phyloP scores from a whole-genome alignment of 2,888 invertebrate genomes.

The Cyrtodaria siliqua region DNA sequence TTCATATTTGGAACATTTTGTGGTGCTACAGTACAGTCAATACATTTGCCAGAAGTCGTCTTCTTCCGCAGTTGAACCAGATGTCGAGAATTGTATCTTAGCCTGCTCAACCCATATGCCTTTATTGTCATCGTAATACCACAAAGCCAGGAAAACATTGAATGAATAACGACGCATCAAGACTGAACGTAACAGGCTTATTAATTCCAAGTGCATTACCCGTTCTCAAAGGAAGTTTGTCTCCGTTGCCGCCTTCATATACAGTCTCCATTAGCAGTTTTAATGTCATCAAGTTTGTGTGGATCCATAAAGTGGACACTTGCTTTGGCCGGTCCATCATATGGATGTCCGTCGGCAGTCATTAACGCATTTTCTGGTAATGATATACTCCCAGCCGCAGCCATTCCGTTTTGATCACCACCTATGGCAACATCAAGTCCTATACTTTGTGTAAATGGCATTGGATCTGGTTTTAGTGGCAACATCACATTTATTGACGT shows the following conservation, averaged over 20 bases:
- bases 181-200: conserved; percentile 32
- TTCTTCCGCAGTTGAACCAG: too few species aligned
- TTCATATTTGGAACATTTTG: conserved; percentile 28
- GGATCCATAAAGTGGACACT: conserved; percentile 48
- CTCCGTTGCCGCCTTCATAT: conserved; percentile 21
- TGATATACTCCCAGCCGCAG: conserved; percentile 25
- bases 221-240: conserved; percentile 35
- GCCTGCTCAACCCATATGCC: conserved; percentile 47
- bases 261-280: conserved; percentile 47
- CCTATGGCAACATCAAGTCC: conserved; percentile 31
- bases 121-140: conserved; percentile 48
- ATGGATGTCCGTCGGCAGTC: conserved; percentile 31
- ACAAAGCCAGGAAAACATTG: conserved; percentile 35
- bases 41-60: background rate
- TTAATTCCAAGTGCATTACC: conserved; percentile 30
- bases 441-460: too few species aligned
- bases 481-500: conserved; percentile 14
- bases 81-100: conserved; percentile 27
- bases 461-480: conserved; percentile 44
- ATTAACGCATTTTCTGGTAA: conserved; percentile 33
- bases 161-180: conserved; percentile 42
- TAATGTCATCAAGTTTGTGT: conserved; percentile 25
- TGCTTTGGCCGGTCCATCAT: conserved; percentile 31
- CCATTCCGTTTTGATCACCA: background rate
- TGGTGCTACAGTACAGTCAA: conserved; percentile 2